Evolutionary conservation across 1,140 invertebrate species (phyloP).

Genomic region (Lutraria rhynchaena): DNA sequence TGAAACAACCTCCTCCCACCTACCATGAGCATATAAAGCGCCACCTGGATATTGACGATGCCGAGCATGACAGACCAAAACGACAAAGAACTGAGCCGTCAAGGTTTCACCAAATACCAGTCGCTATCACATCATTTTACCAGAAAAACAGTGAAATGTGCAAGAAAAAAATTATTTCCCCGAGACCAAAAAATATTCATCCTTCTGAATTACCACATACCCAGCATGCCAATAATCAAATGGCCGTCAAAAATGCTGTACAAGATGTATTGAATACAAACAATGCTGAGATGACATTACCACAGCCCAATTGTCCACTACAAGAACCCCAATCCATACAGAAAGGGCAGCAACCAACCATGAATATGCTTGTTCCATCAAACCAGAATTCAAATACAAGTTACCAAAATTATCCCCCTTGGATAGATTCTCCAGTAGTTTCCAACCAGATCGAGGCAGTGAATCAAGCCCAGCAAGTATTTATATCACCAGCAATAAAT

Average conservation of each 20-base stretch:
- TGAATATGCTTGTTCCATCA: background rate
- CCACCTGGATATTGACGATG: background rate
- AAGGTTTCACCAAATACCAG: background rate
- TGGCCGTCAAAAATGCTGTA: background rate
- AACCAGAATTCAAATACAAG: conserved; percentile 5
- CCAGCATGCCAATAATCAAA: background rate
- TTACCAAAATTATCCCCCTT: conserved; percentile 7
- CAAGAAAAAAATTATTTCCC: background rate
- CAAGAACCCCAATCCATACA: too few species aligned
- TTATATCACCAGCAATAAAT: too few species aligned
- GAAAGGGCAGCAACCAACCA: background rate
- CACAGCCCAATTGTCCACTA: background rate
- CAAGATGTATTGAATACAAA: background rate
- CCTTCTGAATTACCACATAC: background rate
- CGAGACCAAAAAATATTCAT: too few species aligned
- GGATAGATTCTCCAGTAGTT: background rate
- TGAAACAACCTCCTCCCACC: background rate
- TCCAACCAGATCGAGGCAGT: too few species aligned
- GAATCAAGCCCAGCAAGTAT: too few species aligned
- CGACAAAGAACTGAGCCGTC: background rate
- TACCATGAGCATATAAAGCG: conserved; percentile 27
- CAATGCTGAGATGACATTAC: background rate
- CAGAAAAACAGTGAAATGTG: too few species aligned
- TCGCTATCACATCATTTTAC: too few species aligned
- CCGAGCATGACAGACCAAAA: background rate